These are phyloP conservation scores for Chironomus striatipennis DNA, from an alignment of 1,140 invertebrate species.

Conservation along the genomic window DNA sequence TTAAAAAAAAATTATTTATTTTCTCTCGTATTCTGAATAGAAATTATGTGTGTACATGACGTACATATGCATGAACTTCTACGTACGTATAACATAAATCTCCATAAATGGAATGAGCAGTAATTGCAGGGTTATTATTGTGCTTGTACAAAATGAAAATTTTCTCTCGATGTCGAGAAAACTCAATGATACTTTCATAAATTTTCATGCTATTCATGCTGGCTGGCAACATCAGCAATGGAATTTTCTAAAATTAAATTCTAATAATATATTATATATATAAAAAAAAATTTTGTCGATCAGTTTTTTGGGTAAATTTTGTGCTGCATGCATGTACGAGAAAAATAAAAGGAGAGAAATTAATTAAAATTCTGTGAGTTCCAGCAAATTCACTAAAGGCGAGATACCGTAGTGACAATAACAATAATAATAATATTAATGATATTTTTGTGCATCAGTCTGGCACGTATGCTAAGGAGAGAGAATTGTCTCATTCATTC, in stretches of 20 bases:
- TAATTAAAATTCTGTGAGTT: too few species aligned
- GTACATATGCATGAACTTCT: neutral
- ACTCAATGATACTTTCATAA: conserved; percentile 8
- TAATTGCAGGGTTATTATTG: too few species aligned
- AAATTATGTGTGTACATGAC: neutral
- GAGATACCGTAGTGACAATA: too few species aligned
- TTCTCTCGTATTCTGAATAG: too few species aligned
- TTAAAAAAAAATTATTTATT: too few species aligned
- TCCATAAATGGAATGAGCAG: too few species aligned
- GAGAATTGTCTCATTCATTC: neutral
- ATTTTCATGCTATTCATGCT: neutral
- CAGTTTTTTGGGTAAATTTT: neutral
- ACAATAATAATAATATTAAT: too few species aligned
- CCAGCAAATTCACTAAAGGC: too few species aligned
- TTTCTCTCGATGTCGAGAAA: neutral
- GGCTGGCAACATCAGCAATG: neutral
- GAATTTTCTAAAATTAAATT: conserved; percentile 1
- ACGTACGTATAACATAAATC: too few species aligned
- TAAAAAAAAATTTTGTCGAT: neutral
- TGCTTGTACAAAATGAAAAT: neutral
- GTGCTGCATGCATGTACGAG: neutral
- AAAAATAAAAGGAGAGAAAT: neutral
- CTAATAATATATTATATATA: neutral
- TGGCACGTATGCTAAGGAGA: neutral
- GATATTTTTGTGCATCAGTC: conserved; percentile 7